phyloP scores from a whole-genome alignment of 2,113 vertebrate species.

The Xiphophorus couchianus region DNA sequence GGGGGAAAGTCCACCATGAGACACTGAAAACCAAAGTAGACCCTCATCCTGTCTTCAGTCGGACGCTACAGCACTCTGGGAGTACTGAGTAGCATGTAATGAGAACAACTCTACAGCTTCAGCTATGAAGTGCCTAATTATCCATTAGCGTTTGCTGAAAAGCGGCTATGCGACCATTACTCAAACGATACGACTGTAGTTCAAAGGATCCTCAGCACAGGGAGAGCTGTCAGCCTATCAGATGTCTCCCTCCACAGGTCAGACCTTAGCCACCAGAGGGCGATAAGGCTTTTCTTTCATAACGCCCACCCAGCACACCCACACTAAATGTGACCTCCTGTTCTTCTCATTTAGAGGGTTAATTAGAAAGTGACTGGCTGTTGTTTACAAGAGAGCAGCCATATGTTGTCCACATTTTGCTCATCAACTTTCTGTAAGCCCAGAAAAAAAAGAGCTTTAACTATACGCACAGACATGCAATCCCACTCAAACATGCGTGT shows the following conservation, averaged over 20 bases:
- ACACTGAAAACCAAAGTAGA: constrained; percentile 4
- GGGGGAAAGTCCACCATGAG: neutral
- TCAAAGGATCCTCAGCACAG: constrained; percentile 28
- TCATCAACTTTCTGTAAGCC: constrained; percentile 44
- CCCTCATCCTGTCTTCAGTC: constrained; percentile 18
- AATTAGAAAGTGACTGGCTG: constrained; percentile 80
- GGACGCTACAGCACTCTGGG: constrained; percentile 46
- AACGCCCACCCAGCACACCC: constrained; percentile 38
- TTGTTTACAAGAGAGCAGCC: constrained; percentile 72
- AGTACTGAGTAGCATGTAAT: constrained; percentile 64
- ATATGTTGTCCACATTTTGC: constrained; percentile 74
- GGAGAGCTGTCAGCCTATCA: constrained; percentile 47
- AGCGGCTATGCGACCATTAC: constrained; percentile 51
- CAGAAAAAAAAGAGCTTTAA: constrained; percentile 10
- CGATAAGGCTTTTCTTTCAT: constrained; percentile 38
- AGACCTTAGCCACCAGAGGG: constrained; percentile 41
- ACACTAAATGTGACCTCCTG: constrained; percentile 73
- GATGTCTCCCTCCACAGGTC: constrained; percentile 41
- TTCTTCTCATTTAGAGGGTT: constrained; percentile 75
- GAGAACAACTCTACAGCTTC: constrained; percentile 60
- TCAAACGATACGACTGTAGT: constrained; percentile 25
- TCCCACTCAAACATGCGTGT: neutral
- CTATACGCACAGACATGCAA: neutral
- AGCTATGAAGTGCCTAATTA: constrained; percentile 70
- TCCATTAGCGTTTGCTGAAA: constrained; percentile 64